These are phyloP conservation scores for Mylabris phalerata DNA, from an alignment of 1,140 invertebrate species.

Conservation along the genomic window DNA sequence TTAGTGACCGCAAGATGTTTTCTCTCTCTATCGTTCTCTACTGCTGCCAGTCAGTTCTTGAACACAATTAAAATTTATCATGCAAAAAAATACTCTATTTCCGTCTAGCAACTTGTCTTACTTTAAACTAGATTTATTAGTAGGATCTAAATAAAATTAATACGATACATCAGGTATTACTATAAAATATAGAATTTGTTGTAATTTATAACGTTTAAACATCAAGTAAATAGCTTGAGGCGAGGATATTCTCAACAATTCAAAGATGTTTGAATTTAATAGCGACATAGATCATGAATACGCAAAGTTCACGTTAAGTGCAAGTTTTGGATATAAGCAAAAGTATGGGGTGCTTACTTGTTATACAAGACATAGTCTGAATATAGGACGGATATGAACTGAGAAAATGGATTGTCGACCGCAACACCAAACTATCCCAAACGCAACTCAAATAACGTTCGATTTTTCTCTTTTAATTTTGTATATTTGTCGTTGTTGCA, in stretches of 20 bases:
- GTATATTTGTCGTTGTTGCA: too few relatives aligned
- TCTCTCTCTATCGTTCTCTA: too few relatives aligned
- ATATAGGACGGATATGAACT: constrained; percentile 30
- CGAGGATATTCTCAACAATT: constrained; percentile 42
- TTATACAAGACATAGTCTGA: not conserved
- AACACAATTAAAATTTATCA: constrained; percentile 16
- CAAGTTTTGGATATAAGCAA: constrained; percentile 25
- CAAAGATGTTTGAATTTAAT: constrained; percentile 44
- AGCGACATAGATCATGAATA: constrained; percentile 41
- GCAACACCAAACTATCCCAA: constrained; percentile 31
- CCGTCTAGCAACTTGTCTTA: too few relatives aligned
- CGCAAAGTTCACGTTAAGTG: constrained; percentile 39
- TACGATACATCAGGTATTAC: too few relatives aligned
- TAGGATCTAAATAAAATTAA: too few relatives aligned
- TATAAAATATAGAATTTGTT: too few relatives aligned
- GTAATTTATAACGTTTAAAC: too few relatives aligned
- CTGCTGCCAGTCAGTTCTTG: not conserved
- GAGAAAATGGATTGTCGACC: constrained; percentile 38
- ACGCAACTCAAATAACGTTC: not conserved
- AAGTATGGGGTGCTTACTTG: not conserved
- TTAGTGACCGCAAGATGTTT: constrained; percentile 12
- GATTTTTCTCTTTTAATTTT: too few relatives aligned
- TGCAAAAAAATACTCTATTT: not conserved
- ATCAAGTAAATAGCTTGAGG: constrained; percentile 26
- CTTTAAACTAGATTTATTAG: too few relatives aligned